phyloP scores from a whole-genome alignment of 1,140 invertebrate species.

The Zaprionus ghesquierei region DNA sequence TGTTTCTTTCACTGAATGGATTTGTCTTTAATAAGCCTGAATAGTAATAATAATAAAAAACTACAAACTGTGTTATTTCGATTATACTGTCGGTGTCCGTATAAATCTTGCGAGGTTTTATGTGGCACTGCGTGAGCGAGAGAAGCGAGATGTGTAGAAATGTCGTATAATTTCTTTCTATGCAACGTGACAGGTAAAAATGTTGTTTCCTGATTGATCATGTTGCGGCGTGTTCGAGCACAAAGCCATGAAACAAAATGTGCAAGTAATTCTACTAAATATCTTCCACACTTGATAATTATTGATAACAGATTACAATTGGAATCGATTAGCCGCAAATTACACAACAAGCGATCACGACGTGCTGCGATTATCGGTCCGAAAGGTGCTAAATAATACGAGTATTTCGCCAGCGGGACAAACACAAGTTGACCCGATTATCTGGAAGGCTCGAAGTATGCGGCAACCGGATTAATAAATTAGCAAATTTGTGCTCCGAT shows the following conservation, averaged over 20 bases:
- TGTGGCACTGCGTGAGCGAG: slow-evolving; percentile 37
- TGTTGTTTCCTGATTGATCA: slow-evolving; percentile 17
- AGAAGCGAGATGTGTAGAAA: slow-evolving; percentile 54
- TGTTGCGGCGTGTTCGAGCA: slow-evolving; percentile 25
- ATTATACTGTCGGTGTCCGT: slow-evolving; percentile 65
- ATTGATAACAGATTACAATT: slow-evolving; percentile 11
- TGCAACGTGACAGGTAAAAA: slow-evolving; percentile 56
- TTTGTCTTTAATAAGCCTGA: slow-evolving; percentile 64
- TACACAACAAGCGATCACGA: background rate
- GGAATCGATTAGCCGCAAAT: slow-evolving; percentile 19
- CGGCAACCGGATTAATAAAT: slow-evolving; percentile 77
- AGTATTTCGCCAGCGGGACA: slow-evolving; percentile 49
- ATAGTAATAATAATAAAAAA: slow-evolving; percentile 53
- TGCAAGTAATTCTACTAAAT: background rate
- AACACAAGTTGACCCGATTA: slow-evolving; percentile 52
- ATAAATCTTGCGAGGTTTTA: slow-evolving; percentile 45
- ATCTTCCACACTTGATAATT: background rate
- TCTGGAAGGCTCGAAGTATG: slow-evolving; percentile 53
- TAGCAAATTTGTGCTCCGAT: slow-evolving; percentile 57
- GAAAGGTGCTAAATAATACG: slow-evolving; percentile 56
- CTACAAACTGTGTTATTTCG: slow-evolving; percentile 69
- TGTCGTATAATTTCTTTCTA: slow-evolving; percentile 25
- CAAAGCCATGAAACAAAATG: slow-evolving; percentile 9
- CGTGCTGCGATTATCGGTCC: too few relatives aligned
- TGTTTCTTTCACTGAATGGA: slow-evolving; percentile 47